These are phyloP conservation scores for Coturnix japonica DNA, from an alignment of 2,113 vertebrate genomes.

Conservation along the genomic window DNA sequence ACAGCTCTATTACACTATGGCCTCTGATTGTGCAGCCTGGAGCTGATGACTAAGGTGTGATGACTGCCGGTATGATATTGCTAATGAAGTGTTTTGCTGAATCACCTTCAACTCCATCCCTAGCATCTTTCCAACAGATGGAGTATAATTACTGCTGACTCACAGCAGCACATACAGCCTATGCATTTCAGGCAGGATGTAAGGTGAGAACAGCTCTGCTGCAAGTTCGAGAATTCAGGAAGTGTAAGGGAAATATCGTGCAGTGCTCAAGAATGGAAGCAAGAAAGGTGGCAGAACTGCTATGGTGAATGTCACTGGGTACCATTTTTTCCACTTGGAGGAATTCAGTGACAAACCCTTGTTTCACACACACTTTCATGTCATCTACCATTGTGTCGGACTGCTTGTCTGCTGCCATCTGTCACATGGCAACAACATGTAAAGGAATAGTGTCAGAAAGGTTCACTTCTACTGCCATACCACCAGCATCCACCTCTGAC, in stretches of 20 bases:
- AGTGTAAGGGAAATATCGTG: neutral
- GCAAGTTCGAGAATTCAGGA: neutral
- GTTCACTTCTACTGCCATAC: no score
- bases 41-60: neutral
- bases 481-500: no score
- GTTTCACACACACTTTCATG: no score
- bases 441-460: no score
- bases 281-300: neutral
- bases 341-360: no score
- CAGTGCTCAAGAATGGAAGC: neutral
- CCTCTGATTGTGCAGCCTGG: neutral
- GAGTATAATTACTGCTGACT: slow-evolving; percentile 19
- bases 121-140: neutral
- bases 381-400: no score
- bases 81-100: slow-evolving; percentile 22
- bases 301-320: no score
- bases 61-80: neutral
- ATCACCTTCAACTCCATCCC: slow-evolving; percentile 3
- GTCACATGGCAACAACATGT: no score
- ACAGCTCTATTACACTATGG: neutral
- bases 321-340: no score
- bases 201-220: neutral
- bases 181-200: neutral
- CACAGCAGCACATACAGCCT: neutral
- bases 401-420: no score